Conservation (phyloP, 2,113 vertebrate species). For the Actinemys pallida region DNA sequence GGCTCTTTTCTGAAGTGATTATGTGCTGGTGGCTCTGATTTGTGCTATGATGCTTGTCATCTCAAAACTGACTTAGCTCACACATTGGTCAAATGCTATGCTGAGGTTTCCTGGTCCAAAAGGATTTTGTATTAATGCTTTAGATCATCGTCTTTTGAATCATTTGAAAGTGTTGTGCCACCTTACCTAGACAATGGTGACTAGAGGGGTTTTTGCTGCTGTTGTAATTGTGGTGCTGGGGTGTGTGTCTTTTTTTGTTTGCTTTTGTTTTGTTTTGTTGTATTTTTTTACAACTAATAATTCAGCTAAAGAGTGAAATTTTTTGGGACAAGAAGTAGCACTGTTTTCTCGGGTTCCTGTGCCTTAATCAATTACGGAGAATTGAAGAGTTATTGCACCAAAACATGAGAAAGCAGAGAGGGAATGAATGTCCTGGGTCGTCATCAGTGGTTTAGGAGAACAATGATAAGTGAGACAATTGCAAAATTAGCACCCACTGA, state of each 20-base stretch:
- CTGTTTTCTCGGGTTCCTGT: neutral
- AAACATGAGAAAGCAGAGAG: neutral
- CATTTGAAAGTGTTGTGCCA: neutral
- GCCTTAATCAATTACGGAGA: too few species aligned
- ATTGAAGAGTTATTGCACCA: neutral
- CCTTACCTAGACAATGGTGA: neutral
- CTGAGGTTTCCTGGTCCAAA: neutral
- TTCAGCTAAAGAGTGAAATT: too few species aligned
- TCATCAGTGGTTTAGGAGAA: too few species aligned
- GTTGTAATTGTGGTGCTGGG: neutral
- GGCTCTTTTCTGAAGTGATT: neutral
- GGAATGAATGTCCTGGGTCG: too few species aligned
- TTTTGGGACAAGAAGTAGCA: neutral
- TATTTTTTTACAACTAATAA: neutral
- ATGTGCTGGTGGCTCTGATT: neutral
- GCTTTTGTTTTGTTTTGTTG: neutral
- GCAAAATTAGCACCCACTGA: too few species aligned
- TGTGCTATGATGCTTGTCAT: neutral
- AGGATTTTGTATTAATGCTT: neutral
- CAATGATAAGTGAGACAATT: too few species aligned
- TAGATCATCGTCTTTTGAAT: neutral
- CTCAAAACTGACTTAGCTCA: neutral
- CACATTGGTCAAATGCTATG: neutral
- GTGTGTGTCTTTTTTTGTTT: neutral
- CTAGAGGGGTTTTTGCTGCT: neutral